phyloP scores from a whole-genome alignment of 2,888 invertebrate species.

The Lepidocyrtinus sp. region DNA sequence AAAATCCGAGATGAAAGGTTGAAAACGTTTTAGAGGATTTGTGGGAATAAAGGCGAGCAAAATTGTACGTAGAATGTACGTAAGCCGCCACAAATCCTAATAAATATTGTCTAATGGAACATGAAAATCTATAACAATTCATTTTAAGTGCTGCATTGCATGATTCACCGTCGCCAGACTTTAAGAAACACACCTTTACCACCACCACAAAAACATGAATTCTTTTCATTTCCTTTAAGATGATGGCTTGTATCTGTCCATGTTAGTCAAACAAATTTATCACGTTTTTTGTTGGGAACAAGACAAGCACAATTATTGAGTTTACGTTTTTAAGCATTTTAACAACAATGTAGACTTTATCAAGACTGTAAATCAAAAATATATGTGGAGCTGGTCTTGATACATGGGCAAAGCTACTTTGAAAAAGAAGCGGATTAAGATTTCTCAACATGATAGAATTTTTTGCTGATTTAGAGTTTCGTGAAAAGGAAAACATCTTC shows the following conservation, averaged over 20 bases:
- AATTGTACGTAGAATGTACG: too few relatives aligned
- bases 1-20: background rate
- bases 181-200: background rate
- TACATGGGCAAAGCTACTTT: background rate
- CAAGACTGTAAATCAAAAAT: background rate
- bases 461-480: background rate
- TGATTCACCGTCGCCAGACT: background rate
- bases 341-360: background rate
- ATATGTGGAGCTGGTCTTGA: background rate
- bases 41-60: slow-evolving; percentile 13
- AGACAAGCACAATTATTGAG: background rate
- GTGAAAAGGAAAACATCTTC: background rate
- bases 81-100: slow-evolving; percentile 21
- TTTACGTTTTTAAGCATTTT: background rate
- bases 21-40: background rate
- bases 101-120: slow-evolving; percentile 26
- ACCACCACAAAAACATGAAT: background rate
- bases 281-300: slow-evolving; percentile 15
- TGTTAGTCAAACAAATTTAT: slow-evolving; percentile 34
- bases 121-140: background rate
- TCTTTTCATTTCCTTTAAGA: background rate
- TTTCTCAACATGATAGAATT: background rate
- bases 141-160: background rate
- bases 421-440: background rate
- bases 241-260: background rate